A percentile compares a stretch with the other conserved stretches of the same genome.
These are phyloP conservation scores for Embidobia sp. DNA, from an alignment of 2,888 invertebrate genomes.

Conservation along the genomic window DNA sequence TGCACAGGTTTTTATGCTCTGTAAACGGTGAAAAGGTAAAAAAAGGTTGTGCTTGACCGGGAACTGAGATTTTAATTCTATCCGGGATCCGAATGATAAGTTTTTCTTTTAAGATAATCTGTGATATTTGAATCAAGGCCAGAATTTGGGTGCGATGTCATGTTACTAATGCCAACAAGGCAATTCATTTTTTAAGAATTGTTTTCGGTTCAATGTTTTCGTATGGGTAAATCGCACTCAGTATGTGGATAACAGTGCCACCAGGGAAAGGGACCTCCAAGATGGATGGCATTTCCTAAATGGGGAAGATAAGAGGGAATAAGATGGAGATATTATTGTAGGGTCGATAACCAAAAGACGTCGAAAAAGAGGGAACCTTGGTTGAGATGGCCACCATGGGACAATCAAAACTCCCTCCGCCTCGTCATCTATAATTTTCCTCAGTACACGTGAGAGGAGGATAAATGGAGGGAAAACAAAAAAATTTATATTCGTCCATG, in stretches of 20 bases:
- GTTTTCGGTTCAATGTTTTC: neutral
- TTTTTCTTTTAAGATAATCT: constrained; percentile 29
- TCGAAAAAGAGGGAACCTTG: constrained; percentile 72
- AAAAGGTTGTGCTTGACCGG: constrained; percentile 34
- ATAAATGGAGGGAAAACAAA: constrained; percentile 62
- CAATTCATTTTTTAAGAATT: constrained; percentile 43
- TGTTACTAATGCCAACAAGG: constrained; percentile 56
- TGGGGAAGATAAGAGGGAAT: constrained; percentile 64
- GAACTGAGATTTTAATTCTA: constrained; percentile 22
- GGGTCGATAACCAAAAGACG: constrained; percentile 28
- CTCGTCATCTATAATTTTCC: constrained; percentile 70
- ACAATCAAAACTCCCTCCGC: constrained; percentile 71
- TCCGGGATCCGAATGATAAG: constrained; percentile 34
- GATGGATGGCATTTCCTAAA: constrained; percentile 67
- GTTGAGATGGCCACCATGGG: constrained; percentile 70
- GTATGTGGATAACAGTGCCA: constrained; percentile 65
- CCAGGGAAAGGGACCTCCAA: constrained; percentile 68
- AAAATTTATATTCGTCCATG: constrained; percentile 6
- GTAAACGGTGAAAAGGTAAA: constrained; percentile 21
- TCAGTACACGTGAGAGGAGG: constrained; percentile 66
- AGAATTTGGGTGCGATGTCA: constrained; percentile 63
- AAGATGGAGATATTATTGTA: constrained; percentile 3
- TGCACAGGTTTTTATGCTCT: constrained; percentile 36
- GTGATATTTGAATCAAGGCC: constrained; percentile 37
- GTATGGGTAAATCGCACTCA: constrained; percentile 4